Evolutionary conservation across 2,113 vertebrate genomes (phyloP), one percentile per base, ranked within the genome.

Genomic region (Cryptotis parvus): DNA sequence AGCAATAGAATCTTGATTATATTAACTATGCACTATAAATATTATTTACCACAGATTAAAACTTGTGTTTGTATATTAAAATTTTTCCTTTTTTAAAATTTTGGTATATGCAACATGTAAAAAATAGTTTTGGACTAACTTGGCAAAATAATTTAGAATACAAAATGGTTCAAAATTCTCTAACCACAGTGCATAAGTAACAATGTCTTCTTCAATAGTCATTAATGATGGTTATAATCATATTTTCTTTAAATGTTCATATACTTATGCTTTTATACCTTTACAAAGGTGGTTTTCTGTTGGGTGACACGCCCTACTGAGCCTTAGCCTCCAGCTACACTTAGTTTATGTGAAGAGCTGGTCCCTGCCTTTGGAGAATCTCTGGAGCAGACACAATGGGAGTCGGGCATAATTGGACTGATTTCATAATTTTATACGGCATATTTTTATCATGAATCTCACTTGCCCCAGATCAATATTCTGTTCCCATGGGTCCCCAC

Each of bases 1-100:
- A 92, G 24, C 88, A 90, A 88, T 88, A 7, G 94, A 86, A 77
- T 70, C 35, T 72, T 94, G 35, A 27, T 84, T 84, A 92, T 87
- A 22, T 82, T 89, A 73, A 88, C 9, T 80, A 0, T 75, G 43
- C 4, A 72, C 4, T 90, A 87, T 39, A 91, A 86, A 86, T 16
- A 90, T 61, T 87, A 22, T 9, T 39, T 29, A 43, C 15, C 33
- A 43, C 41, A 73, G 22, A 83, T 58, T 82, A 85, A 95, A 18
- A 73, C 1, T 81, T 70, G 58, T 1, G 3, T 91, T 31, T 33
- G 3, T 14, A 52, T 52, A 65, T 26, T 70, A 78, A 26, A 91
- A 91, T 77, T 33, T 31, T 33, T 72, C 43, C 37, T 6, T 31
- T 7, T 69, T 85, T 69, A 6, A 76, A 87, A 69, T 12, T 90